A percentile compares a stretch with the other conserved stretches of the same genome.
Conservation (phyloP, 2,888 invertebrate species). For the Habroteleia sp. region DNA sequence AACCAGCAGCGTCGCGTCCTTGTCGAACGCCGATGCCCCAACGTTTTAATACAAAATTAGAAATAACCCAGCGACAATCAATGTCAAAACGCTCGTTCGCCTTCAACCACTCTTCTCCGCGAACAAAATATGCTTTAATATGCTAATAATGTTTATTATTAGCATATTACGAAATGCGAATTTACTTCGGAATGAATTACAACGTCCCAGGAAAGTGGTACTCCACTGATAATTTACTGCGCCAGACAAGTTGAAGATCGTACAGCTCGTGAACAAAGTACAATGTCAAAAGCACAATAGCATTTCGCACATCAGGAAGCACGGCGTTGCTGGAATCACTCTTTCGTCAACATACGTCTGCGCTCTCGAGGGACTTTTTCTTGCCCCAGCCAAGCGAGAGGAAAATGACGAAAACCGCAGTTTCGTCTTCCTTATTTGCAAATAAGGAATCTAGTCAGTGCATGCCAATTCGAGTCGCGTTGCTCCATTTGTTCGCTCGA, state of each 20-base stretch:
- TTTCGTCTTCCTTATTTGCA: conserved; percentile 53
- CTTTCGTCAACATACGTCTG: conserved; percentile 36
- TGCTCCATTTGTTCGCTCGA: conserved; percentile 41
- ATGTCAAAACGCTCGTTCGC: conserved; percentile 3
- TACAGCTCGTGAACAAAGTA: conserved; percentile 37
- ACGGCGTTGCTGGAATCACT: conserved; percentile 41
- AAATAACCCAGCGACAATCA: conserved; percentile 6
- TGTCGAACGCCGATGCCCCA: conserved; percentile 1
- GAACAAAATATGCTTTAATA: conserved; percentile 25
- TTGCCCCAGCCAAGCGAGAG: conserved; percentile 8
- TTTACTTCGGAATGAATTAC: conserved; percentile 46
- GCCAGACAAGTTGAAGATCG: conserved; percentile 33
- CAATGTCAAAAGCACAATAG: conserved; percentile 58
- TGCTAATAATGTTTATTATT: too few relatives aligned
- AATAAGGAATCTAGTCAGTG: conserved; percentile 49
- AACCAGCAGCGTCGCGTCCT: conserved; percentile 3
- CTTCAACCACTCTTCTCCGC: conserved; percentile 2
- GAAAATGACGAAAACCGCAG: conserved; percentile 35
- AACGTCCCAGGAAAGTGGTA: conserved; percentile 26
- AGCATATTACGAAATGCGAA: conserved; percentile 46
- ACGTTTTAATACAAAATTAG: conserved; percentile 14
- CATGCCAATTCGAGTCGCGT: conserved; percentile 24
- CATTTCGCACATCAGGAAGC: conserved; percentile 58
- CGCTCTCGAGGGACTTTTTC: conserved; percentile 36
- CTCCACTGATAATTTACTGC: conserved; percentile 50